These are phyloP conservation scores for Prionailurus bengalensis DNA, from an alignment of 2,113 vertebrate genomes.

Conservation along the genomic window DNA sequence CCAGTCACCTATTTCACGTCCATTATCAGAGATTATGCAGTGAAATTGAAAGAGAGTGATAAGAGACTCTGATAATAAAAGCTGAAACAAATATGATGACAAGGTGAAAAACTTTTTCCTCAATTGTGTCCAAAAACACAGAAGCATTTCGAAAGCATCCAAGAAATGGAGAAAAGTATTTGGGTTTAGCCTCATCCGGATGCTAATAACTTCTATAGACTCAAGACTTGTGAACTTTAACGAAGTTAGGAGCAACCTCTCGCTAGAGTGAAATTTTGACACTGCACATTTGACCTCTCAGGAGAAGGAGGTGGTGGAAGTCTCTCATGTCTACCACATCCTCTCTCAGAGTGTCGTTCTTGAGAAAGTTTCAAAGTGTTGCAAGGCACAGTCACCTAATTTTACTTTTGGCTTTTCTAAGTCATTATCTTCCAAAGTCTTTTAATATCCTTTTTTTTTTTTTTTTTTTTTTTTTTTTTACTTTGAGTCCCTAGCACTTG, in stretches of 20 bases:
- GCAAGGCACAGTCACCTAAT: neutral
- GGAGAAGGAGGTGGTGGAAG: rapidly evolving
- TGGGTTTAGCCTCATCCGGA: neutral
- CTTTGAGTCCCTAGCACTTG: neutral
- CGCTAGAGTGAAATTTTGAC: neutral
- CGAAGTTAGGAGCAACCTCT: neutral
- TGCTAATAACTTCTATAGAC: neutral
- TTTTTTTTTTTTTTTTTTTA: neutral
- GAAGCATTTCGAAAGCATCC: neutral
- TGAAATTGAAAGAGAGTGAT: neutral
- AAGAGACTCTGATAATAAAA: neutral
- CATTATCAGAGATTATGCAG: neutral
- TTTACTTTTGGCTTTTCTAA: neutral
- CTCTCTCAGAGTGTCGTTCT: neutral
- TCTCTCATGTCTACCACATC: neutral
- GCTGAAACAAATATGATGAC: neutral
- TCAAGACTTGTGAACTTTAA: neutral
- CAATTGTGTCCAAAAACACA: neutral
- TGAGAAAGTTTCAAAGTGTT: neutral
- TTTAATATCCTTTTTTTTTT: neutral
- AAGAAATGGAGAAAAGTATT: neutral
- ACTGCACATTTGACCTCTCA: neutral
- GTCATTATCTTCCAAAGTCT: neutral
- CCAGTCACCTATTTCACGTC: neutral
- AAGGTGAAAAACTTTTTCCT: neutral